Conservation (phyloP, 1,140 invertebrate genomes). For the Platyscapa corneri region DNA sequence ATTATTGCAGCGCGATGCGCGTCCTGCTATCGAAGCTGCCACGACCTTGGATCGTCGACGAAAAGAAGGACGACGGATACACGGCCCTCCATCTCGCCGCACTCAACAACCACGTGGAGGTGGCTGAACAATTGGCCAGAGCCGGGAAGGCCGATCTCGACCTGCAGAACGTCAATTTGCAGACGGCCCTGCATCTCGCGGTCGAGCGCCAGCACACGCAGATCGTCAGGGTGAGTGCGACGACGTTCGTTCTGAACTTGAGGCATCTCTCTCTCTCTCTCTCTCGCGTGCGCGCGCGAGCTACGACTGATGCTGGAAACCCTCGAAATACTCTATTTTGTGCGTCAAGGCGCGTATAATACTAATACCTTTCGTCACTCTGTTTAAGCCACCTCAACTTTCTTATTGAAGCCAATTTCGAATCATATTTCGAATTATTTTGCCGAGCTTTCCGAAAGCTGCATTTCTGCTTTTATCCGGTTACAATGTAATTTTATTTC, state of each 20-base stretch:
- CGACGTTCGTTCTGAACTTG: too few species aligned
- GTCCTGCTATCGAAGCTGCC: conserved; percentile 93
- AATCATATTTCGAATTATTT: too few species aligned
- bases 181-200: conserved; percentile 95
- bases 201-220: conserved; percentile 97
- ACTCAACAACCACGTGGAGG: conserved; percentile 97
- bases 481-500: too few species aligned
- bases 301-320: too few species aligned
- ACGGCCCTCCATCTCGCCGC: conserved; percentile 96
- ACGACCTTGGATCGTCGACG: conserved; percentile 97
- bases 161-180: conserved; percentile 95
- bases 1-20: conserved; percentile 92
- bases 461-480: too few species aligned
- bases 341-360: too few species aligned
- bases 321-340: too few species aligned
- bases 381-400: too few species aligned
- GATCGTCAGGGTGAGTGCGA: conserved; percentile 85
- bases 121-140: conserved; percentile 92
- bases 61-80: conserved; percentile 98
- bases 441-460: too few species aligned
- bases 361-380: too few species aligned
- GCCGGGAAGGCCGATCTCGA: conserved; percentile 94
- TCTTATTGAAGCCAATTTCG: too few species aligned
- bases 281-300: too few species aligned
- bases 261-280: not conserved